Conservation (phyloP, 2,888 invertebrate genomes). For the Julus scanicus region DNA sequence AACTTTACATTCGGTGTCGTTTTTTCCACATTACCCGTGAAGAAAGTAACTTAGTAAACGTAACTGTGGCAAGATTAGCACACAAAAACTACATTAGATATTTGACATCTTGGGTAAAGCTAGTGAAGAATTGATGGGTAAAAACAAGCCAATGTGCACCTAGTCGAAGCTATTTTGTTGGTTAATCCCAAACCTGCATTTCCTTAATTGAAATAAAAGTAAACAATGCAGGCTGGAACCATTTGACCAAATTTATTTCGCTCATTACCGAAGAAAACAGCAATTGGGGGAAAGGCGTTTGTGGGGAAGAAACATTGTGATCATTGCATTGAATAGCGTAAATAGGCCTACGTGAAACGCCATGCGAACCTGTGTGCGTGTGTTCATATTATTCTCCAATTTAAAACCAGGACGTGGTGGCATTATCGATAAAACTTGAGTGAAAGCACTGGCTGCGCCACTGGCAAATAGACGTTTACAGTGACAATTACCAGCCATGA, state of each 20-base stretch:
- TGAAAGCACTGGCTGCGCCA: background rate
- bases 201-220: slow-evolving; percentile 39
- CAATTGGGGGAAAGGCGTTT: background rate
- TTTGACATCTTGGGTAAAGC: background rate
- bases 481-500: slow-evolving; percentile 39
- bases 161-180: background rate
- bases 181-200: background rate
- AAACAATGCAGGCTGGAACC: slow-evolving; percentile 13
- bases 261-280: slow-evolving; percentile 20
- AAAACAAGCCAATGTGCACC: background rate
- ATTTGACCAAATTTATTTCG: slow-evolving; percentile 30
- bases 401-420: slow-evolving; percentile 28
- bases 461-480: background rate
- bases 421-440: slow-evolving; percentile 22
- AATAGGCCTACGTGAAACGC: background rate
- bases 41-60: background rate
- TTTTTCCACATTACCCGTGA: background rate
- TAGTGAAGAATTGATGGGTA: background rate
- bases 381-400: slow-evolving; percentile 10
- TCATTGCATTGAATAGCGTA: background rate
- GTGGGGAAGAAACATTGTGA: slow-evolving; percentile 23
- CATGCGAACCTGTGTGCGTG: background rate
- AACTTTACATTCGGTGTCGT: background rate
- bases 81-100: background rate
- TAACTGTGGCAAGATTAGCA: background rate